Evolutionary conservation across 2,797 vertebrate genomes (phyloP).

Genomic region (Notolabrus celidotus): DNA sequence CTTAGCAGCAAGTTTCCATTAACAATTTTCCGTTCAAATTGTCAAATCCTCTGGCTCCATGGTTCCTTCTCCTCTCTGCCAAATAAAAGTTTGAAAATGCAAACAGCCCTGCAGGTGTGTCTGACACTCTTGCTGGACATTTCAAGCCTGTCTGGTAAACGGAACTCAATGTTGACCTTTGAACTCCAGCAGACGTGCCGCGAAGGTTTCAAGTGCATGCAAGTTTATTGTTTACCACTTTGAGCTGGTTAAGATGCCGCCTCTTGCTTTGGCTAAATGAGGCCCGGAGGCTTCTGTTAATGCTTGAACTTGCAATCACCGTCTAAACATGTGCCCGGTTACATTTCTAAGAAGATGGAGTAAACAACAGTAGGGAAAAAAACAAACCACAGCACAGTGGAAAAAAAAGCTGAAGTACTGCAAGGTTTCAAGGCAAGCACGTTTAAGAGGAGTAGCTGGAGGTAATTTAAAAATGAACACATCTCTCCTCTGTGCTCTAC

Average conservation of each 20-base stretch:
- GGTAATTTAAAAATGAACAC: conserved; percentile 68
- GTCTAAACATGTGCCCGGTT: conserved; percentile 1
- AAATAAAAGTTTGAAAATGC: conserved; percentile 32
- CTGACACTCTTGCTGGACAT: conserved; percentile 58
- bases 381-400: not conserved
- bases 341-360: not conserved
- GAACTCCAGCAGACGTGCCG: conserved; percentile 42
- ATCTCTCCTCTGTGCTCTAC: conserved; percentile 36
- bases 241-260: conserved; percentile 14
- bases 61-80: not conserved
- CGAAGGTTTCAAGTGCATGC: conserved; percentile 37
- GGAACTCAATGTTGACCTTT: conserved; percentile 69
- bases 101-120: conserved; percentile 52
- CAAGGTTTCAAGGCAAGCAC: conserved; percentile 42
- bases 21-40: not conserved
- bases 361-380: conserved; percentile 9
- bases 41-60: not conserved
- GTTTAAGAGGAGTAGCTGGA: conserved; percentile 49
- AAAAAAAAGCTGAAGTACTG: conserved; percentile 18
- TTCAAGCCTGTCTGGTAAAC: conserved; percentile 63
- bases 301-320: conserved; percentile 9
- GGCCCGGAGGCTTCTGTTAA: not conserved
- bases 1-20: not conserved
- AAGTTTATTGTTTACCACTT: conserved; percentile 44
- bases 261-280: conserved; percentile 34